Base-by-base conservation (phyloP, 2,888 invertebrate genomes). In the Eilema griseolum region DNA sequence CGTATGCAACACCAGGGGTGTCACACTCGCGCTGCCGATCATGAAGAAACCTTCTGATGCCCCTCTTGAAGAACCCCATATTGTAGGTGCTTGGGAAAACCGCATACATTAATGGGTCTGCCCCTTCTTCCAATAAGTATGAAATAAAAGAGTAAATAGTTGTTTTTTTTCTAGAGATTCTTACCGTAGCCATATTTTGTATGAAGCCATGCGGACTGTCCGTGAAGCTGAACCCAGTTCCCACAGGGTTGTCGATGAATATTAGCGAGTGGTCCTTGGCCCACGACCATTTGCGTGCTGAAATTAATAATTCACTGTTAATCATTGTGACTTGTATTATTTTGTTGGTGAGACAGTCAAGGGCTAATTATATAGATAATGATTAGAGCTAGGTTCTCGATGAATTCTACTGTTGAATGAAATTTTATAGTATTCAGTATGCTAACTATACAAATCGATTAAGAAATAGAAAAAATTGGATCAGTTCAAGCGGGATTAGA, bases 161-260 rank as follows among this genome's bases (percentile, higher is more conserved):
- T 46, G 12, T 23, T 28, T 23, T 28, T 31, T 26, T n/a, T 24
- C 5, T 61, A 12, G 3, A 24, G 24, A 23, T 62, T 71, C 91
- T 93, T 72, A 96, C 96, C 86, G 93, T 95, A 0, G 90, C 89
- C 89, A 96, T 95, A 81, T 96, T 93, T n/a, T 85, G 92, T 1
- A 95, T 95, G 85, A 95, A 96, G 0, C 96, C 96, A 12, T 90
- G 88, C 20, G 93, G 89, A 72, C 91, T 88, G 56, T 95, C 88
- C 0, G 97, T 96, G 81, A 96, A 97, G 85, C 97, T 97, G 87
- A 95, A 97, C 0, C 97, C 96, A 12, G 96, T 93, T 0, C 96
- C 96, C 16, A 96, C 96, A 0, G 97, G 97, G 85, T 96, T 97
- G 85, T 97, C 97, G 69, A 97, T 95, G 88, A 96, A 97, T 56